These are phyloP conservation scores for rabbit (Oryctolagus cuniculus) DNA, from an alignment of 2,113 vertebrate genomes.

Conservation along the genomic window mOryCun1.1 NC_091443.1:102526001-102526500, in stretches of 20 bases:
- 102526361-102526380: background rate
- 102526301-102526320: background rate
- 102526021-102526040: too few species aligned
- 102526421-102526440: background rate
- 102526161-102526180: too few species aligned
- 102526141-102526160: too few species aligned
- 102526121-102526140: too few species aligned
- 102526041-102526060: too few species aligned
- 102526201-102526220: background rate
- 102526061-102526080: too few species aligned
- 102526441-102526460: background rate
- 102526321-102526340: too few species aligned
- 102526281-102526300: background rate
- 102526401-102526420: background rate
- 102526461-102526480: rapidly evolving
- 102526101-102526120: too few species aligned
- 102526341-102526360: rapidly evolving
- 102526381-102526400: background rate
- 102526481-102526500: background rate
- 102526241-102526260: background rate
- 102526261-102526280: background rate
- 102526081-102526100: too few species aligned
- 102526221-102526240: background rate
- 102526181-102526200: background rate
- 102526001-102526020: too few species aligned